Percentiles rank a stretch among this genome's conserved stretches.
Conservation (phyloP, 1,140 invertebrate genomes). For the Eurosta solidaginis region DNA sequence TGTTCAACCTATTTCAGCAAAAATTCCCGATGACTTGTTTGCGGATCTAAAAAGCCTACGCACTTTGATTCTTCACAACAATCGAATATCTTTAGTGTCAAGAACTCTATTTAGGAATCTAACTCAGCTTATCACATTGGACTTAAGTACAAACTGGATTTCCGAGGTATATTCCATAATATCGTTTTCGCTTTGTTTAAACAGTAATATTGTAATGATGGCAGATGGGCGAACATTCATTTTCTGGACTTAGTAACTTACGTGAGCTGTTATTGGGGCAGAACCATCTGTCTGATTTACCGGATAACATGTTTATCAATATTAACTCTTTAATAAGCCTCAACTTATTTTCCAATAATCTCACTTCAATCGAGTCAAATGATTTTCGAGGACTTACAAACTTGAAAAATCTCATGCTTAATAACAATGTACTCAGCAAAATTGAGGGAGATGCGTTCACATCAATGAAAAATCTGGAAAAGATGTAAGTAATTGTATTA, state of each 20-base stretch:
- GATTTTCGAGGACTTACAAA: constrained; percentile 65
- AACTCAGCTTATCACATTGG: constrained; percentile 62
- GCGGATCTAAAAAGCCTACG: constrained; percentile 64
- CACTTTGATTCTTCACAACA: constrained; percentile 66
- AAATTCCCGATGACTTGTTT: constrained; percentile 64
- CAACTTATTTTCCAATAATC: constrained; percentile 67
- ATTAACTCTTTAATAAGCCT: constrained; percentile 63
- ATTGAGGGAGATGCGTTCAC: constrained; percentile 63
- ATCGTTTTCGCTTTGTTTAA: neutral
- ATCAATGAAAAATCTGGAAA: constrained; percentile 60
- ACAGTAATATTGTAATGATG: neutral
- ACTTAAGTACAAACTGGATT: constrained; percentile 67
- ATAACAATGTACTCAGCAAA: constrained; percentile 66
- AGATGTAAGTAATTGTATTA: constrained; percentile 64
- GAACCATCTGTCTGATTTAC: constrained; percentile 64
- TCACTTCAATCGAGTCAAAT: constrained; percentile 62
- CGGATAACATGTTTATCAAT: constrained; percentile 61
- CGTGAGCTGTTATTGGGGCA: constrained; percentile 67
- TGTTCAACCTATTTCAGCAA: no score
- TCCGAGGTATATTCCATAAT: constrained; percentile 44
- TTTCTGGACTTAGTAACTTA: constrained; percentile 62
- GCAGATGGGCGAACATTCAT: constrained; percentile 60
- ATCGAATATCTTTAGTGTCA: constrained; percentile 66
- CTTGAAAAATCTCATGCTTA: constrained; percentile 66
- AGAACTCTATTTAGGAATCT: constrained; percentile 65